phyloP scores from a whole-genome alignment of 2,113 vertebrate genomes.

The Antechinus flavipes region DNA sequence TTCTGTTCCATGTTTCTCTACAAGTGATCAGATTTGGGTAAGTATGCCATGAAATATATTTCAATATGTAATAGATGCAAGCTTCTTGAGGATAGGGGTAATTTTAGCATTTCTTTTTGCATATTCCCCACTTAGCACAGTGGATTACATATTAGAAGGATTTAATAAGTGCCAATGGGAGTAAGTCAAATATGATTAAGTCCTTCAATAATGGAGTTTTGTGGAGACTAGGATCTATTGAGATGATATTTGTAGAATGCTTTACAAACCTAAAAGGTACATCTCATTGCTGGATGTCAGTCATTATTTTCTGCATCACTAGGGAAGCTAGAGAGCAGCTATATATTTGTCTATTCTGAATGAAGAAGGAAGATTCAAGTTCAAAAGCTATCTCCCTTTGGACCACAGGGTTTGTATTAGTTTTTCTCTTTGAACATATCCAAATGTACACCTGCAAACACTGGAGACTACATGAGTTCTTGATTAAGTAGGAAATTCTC shows the following conservation, averaged over 20 bases:
- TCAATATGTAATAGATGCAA: not conserved
- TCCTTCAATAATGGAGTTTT: not conserved
- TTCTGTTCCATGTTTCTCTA: not conserved
- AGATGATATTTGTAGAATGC: not conserved
- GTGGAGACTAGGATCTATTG: not conserved
- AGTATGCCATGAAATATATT: not conserved
- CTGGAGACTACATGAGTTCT: not conserved
- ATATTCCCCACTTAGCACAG: not conserved
- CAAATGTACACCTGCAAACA: conserved; percentile 1
- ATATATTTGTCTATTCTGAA: conserved; percentile 5
- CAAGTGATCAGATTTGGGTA: not conserved
- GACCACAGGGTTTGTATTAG: conserved; percentile 19
- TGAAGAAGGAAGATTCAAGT: not conserved
- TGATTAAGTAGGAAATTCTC: conserved; percentile 9
- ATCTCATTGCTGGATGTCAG: not conserved
- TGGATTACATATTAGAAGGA: not conserved
- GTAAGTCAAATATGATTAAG: not conserved
- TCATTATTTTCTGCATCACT: not conserved
- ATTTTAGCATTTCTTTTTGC: not conserved
- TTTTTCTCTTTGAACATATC: conserved; percentile 2
- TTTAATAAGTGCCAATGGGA: not conserved
- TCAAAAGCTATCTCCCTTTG: not conserved
- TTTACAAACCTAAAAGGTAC: not conserved
- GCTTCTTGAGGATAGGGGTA: not conserved
- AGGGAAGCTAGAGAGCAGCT: not conserved